Evolutionary conservation across 2,797 vertebrate species (phyloP).

Genomic region (Percopsis omiscomaycus): DNA sequence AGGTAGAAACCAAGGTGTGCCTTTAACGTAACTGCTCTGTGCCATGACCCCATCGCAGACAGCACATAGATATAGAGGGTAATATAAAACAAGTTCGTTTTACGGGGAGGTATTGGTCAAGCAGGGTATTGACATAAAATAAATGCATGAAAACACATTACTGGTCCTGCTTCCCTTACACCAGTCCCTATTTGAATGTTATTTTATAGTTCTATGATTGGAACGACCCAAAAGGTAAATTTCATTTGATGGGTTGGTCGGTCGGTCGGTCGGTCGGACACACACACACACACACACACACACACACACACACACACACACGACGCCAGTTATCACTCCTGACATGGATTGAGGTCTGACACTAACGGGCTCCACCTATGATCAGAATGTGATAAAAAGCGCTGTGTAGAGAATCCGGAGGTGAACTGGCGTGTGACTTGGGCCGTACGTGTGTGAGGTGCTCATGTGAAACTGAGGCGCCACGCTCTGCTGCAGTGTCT

Average conservation of each 20-base stretch:
- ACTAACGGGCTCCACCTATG: not conserved
- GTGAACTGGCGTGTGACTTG: conserved; percentile 7
- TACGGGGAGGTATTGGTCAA: no score
- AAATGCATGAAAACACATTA: conserved; percentile 10
- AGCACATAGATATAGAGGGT: no score
- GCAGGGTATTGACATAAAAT: no score
- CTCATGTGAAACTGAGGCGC: not conserved
- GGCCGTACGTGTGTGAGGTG: conserved; percentile 4
- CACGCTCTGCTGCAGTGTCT: no score
- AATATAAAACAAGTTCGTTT: no score
- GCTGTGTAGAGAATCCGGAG: not conserved
- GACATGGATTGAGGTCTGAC: not conserved
- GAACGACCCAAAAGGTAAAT: conserved; percentile 22
- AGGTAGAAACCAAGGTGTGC: no score
- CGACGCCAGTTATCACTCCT: not conserved
- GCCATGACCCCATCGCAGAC: no score
- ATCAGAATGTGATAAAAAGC: conserved; percentile 7
- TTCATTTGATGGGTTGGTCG: no score
- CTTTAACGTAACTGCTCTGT: no score
- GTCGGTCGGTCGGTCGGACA: no score
- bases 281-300: no score
- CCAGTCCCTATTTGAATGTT: conserved; percentile 36
- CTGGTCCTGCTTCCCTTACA: conserved; percentile 53
- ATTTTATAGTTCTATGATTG: no score
- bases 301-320: not conserved